Evolutionary conservation across 2,797 vertebrate species (phyloP).

Genomic region (Phrynocephalus forsythii): DNA sequence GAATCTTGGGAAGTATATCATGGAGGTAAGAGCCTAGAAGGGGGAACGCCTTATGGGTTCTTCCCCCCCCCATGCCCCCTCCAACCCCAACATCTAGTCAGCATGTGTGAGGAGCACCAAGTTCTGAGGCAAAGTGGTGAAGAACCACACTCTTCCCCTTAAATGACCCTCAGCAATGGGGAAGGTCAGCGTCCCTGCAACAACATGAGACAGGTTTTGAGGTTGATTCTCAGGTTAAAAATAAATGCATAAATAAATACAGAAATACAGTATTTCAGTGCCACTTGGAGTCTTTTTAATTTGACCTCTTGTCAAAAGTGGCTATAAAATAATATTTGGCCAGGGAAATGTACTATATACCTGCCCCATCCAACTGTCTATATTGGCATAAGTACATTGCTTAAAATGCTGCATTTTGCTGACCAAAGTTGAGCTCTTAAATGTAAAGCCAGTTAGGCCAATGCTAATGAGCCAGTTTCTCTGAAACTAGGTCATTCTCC

Average conservation of each 20-base stretch:
- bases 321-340: constrained; percentile 26
- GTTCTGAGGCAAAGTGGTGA: background rate
- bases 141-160: background rate
- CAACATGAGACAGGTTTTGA: constrained; percentile 2
- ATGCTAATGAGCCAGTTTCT: constrained; percentile 49
- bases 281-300: constrained; percentile 12
- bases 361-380: background rate
- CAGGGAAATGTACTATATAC: constrained; percentile 42
- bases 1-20: background rate
- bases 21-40: background rate
- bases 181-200: constrained; percentile 16
- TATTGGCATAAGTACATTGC: constrained; percentile 23
- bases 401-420: constrained; percentile 35
- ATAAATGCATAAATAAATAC: background rate
- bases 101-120: background rate
- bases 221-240: constrained; percentile 8
- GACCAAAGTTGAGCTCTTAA: constrained; percentile 54
- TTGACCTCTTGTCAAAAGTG: constrained; percentile 12
- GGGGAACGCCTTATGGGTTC: background rate
- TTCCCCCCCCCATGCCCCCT: background rate
- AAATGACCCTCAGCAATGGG: background rate
- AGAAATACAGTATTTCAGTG: constrained; percentile 15
- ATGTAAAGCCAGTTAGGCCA: constrained; percentile 45
- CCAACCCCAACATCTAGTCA: background rate
- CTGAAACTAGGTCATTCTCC: constrained; percentile 60